Evolutionary conservation across 2,888 invertebrate genomes (phyloP).

Genomic region (Temnothorax ravouxi): DNA sequence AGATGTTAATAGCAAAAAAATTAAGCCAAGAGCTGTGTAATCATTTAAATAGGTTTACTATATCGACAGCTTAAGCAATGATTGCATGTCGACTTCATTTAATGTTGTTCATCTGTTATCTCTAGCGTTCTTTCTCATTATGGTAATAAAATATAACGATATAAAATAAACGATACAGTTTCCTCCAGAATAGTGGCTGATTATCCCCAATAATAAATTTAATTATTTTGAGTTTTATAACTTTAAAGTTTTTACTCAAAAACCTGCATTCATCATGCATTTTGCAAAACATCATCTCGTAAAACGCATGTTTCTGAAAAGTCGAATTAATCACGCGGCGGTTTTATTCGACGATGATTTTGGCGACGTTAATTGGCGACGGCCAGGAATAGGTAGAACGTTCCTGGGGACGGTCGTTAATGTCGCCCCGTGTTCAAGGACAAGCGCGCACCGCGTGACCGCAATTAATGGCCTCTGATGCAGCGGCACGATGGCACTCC

Average conservation of each 20-base stretch:
- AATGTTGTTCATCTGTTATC: not conserved
- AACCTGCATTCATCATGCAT: too few species aligned
- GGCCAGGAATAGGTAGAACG: slow-evolving; percentile 27
- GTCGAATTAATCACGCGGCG: slow-evolving; percentile 13
- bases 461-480: slow-evolving; percentile 73
- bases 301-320: not conserved
- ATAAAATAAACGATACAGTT: not conserved
- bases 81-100: not conserved
- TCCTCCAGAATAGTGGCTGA: not conserved
- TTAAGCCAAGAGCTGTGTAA: slow-evolving; percentile 20
- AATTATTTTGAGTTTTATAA: not conserved
- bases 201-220: not conserved
- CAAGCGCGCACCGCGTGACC: slow-evolving; percentile 66
- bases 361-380: slow-evolving; percentile 33
- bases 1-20: not conserved
- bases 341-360: slow-evolving; percentile 14
- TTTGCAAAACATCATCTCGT: not conserved
- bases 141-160: not conserved
- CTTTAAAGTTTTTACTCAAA: not conserved
- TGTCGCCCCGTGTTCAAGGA: slow-evolving; percentile 67
- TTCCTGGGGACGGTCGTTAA: slow-evolving; percentile 58
- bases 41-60: not conserved
- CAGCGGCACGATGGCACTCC: slow-evolving; percentile 54
- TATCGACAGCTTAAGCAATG: not conserved
- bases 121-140: not conserved